Conservation (phyloP, 2,113 vertebrate genomes). For the Campylorhamphus procurvoides region DNA sequence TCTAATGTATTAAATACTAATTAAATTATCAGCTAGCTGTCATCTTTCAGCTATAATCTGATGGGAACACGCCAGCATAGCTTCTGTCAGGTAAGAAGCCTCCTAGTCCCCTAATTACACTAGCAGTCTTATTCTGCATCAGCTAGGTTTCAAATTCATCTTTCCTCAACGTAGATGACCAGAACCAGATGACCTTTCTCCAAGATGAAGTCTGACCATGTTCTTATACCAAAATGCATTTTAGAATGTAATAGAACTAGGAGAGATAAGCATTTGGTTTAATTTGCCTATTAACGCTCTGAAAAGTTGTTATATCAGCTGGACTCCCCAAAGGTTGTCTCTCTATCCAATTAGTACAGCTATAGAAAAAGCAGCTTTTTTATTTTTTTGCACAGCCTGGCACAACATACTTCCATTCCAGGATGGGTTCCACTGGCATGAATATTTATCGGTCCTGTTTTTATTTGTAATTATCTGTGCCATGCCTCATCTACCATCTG, state of each 20-base stretch:
- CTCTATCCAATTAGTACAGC: background rate
- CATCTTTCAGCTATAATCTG: background rate
- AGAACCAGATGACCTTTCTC: background rate
- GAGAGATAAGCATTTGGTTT: background rate
- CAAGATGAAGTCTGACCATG: background rate
- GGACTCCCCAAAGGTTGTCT: background rate
- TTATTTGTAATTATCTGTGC: background rate
- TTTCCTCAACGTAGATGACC: background rate
- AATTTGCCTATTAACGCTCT: background rate
- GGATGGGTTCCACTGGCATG: background rate
- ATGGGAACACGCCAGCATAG: background rate
- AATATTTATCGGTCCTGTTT: background rate
- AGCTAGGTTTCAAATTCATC: background rate
- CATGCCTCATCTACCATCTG: background rate
- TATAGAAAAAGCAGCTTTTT: background rate
- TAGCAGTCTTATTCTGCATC: background rate
- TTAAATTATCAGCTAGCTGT: background rate
- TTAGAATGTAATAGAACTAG: background rate
- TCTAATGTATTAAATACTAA: background rate
- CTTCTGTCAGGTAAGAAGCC: background rate
- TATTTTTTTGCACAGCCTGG: background rate
- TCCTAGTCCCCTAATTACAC: background rate
- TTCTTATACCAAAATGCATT: background rate
- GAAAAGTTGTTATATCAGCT: background rate
- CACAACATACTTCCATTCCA: background rate